phyloP scores from a whole-genome alignment of 2,113 vertebrate genomes.

The Sigmodon hispidus region DNA sequence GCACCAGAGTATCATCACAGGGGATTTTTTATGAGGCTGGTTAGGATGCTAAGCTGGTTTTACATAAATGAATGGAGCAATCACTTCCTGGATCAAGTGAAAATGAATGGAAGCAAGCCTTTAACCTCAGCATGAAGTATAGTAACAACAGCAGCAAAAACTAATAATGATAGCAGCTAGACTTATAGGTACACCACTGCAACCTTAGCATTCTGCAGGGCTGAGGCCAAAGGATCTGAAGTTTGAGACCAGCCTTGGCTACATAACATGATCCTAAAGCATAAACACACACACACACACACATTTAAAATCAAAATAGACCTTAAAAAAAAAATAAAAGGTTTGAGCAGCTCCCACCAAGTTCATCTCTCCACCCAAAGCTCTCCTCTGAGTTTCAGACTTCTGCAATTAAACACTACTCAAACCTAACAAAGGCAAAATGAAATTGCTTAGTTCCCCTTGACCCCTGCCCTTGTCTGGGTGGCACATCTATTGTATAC shows the following conservation, averaged over 20 bases:
- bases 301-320: background rate
- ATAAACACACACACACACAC: background rate
- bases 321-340: too few species aligned
- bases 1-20: background rate
- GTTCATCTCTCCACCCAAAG: background rate
- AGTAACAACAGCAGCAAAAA: background rate
- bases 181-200: background rate
- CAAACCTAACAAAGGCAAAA: background rate
- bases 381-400: background rate
- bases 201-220: background rate
- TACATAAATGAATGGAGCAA: conserved; percentile 39
- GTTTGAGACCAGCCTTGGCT: background rate
- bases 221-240: background rate
- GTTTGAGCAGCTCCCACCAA: background rate
- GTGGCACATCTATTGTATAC: background rate
- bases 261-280: background rate
- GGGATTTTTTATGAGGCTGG: conserved; percentile 26
- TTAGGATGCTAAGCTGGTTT: conserved; percentile 44
- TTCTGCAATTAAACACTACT: background rate
- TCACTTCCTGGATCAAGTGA: background rate
- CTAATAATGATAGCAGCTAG: background rate
- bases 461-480: background rate
- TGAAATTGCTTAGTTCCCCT: background rate
- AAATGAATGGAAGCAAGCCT: conserved; percentile 48
- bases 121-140: conserved; percentile 54